phyloP scores from a whole-genome alignment of 2,888 invertebrate species.

The Oligia strigilis region DNA sequence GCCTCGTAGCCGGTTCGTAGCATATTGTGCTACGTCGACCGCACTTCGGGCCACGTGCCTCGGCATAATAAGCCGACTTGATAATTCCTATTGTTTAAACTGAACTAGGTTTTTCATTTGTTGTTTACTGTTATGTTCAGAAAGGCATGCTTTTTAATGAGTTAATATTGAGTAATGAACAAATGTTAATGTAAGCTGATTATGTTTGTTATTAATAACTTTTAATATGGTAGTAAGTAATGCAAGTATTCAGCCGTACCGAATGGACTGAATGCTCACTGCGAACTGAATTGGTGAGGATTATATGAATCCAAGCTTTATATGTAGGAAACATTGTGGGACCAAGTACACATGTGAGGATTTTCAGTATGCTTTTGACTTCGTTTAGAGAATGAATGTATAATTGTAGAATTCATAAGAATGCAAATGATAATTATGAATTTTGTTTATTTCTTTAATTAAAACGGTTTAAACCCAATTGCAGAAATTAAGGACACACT shows the following conservation, averaged over 20 bases:
- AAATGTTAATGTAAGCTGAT: not conserved
- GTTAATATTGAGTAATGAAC: slow-evolving; percentile 1
- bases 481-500: too few relatives aligned
- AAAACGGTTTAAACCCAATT: too few relatives aligned
- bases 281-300: not conserved
- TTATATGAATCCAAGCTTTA: not conserved
- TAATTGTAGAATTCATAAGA: not conserved
- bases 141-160: slow-evolving; percentile 15
- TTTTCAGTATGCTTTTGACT: not conserved
- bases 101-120: slow-evolving; percentile 45
- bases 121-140: slow-evolving; percentile 23
- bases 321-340: not conserved
- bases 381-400: not conserved
- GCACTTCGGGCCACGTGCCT: slow-evolving; percentile 76
- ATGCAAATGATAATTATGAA: not conserved
- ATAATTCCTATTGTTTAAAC: slow-evolving; percentile 63
- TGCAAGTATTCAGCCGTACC: not conserved
- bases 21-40: slow-evolving; percentile 76
- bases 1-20: slow-evolving; percentile 68
- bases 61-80: slow-evolving; percentile 80
- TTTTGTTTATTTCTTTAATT: too few relatives aligned
- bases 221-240: not conserved
- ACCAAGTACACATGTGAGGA: not conserved
- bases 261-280: not conserved
- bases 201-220: slow-evolving; percentile 4